Base-by-base conservation (phyloP, 2,888 invertebrate genomes). In the Lasius fuliginosus region DNA sequence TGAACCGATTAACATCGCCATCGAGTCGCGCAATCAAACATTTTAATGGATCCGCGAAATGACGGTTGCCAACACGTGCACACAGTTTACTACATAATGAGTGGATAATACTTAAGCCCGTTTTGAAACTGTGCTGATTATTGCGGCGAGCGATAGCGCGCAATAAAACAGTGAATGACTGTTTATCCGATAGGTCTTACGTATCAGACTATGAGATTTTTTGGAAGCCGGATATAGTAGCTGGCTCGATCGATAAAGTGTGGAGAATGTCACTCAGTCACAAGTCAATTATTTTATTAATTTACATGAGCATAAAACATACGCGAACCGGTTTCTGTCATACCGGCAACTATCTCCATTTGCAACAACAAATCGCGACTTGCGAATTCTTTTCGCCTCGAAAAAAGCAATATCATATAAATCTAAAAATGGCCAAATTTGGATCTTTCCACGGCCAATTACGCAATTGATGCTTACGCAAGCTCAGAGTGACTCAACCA, bases 221-320 rank as follows among this genome's bases (percentile, higher is more conserved):
- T 56, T 12, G 27, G 4, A 0, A 42, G 27, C 36, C 76, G 67
- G n/a, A 40, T 30, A n/a, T 53, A 40, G 40, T 68, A 56, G n/a
- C 67, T 40, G 36, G 18, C 5, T 40, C 12, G 12, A 56, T 12
- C 53, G 53, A 53, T n/a, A 53, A 53, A 53, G 53, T 8, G 30
- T 12, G 77, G 73, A 81, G 84, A 88, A 89, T 87, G 84, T 89
- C 89, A 82, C 71, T 79, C 42, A 56, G 36, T 74, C 67, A 82
- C 68, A 82, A 87, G 89, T 88, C 88, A 84, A 88, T 89, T 87
- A 89, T 81, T 83, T 68, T 64, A 68, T 87, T 82, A 81, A 74
- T 79, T 82, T 18, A 46, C 40, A 42, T 56, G 5, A 12, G 74
- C 6, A 12, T 36, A 83, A 82, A 76, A 86, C 79, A 84, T 53